phyloP scores from a whole-genome alignment of 1,140 invertebrate species.

The Anastrepha obliqua region DNA sequence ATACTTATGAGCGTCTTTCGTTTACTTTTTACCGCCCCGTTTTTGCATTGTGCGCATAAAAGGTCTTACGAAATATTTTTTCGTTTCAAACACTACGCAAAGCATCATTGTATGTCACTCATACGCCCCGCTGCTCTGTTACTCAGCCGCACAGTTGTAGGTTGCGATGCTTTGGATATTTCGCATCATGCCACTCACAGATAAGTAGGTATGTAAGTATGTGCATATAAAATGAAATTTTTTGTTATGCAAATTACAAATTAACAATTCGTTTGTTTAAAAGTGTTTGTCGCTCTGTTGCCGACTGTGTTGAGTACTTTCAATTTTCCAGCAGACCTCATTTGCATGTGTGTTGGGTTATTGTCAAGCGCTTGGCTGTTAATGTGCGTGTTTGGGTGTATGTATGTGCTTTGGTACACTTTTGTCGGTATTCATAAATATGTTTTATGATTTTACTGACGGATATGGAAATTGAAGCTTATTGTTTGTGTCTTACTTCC shows the following conservation, averaged over 20 bases:
- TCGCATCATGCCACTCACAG: neutral
- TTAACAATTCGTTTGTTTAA: neutral
- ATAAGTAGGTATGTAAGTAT: neutral
- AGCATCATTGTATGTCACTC: neutral
- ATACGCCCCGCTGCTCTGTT: neutral
- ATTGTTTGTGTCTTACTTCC: neutral
- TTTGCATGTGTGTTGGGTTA: neutral
- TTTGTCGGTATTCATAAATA: neutral
- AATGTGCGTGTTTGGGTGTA: neutral
- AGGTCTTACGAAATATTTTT: neutral
- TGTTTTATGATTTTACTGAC: slow-evolving; percentile 2
- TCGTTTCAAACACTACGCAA: neutral
- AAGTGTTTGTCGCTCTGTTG: neutral
- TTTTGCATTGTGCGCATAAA: too few species aligned
- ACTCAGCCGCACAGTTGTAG: too few species aligned
- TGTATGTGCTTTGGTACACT: neutral
- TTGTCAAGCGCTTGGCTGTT: too few species aligned
- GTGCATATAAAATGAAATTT: too few species aligned
- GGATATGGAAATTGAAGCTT: slow-evolving; percentile 29
- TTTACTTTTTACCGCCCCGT: too few species aligned
- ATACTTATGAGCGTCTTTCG: too few species aligned
- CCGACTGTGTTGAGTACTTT: neutral
- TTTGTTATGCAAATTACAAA: slow-evolving; percentile 23
- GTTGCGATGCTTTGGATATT: too few species aligned
- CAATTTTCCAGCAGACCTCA: neutral